Percentiles rank a stretch among this genome's conserved stretches.
Evolutionary conservation across 64 coral and sea anemone species (phyloP).

Genomic region (Platygyra sinensis): DNA sequence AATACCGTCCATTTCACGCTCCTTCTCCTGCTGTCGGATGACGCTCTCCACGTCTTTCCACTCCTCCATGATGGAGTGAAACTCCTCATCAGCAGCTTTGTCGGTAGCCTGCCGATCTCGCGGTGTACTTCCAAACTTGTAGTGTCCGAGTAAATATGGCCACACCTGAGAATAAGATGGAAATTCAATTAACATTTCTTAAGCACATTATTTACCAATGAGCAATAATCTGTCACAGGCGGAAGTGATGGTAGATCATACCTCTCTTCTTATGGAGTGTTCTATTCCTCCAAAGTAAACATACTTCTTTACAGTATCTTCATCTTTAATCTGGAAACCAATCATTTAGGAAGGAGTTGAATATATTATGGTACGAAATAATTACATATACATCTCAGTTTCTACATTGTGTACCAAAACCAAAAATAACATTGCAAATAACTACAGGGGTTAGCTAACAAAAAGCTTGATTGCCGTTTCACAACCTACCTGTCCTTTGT

Average conservation of each 20-base stretch:
- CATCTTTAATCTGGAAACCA: constrained; percentile 64
- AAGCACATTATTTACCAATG: not conserved
- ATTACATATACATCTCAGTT: too few species aligned
- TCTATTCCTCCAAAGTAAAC: constrained; percentile 91
- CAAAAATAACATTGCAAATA: too few species aligned
- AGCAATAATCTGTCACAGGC: not conserved
- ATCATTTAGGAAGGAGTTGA: too few species aligned
- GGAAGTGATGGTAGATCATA: not conserved
- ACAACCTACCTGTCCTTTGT: constrained; percentile 67
- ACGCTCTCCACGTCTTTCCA: constrained; percentile 90
- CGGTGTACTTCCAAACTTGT: constrained; percentile 88
- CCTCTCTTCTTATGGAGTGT: constrained; percentile 84
- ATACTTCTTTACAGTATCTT: constrained; percentile 62
- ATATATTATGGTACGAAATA: too few species aligned
- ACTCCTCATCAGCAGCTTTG: constrained; percentile 45
- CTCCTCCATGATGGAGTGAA: constrained; percentile 63
- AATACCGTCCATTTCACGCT: constrained; percentile 81
- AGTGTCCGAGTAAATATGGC: constrained; percentile 90
- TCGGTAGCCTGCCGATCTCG: constrained; percentile 65
- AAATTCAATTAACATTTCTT: not conserved
- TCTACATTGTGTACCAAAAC: too few species aligned
- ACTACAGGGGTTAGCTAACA: too few species aligned
- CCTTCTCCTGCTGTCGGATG: constrained; percentile 73
- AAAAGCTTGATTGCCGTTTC: too few species aligned
- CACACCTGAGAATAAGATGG: constrained; percentile 68